Base-by-base conservation (phyloP, 2,797 vertebrate species). In the Falco concolor region DNA sequence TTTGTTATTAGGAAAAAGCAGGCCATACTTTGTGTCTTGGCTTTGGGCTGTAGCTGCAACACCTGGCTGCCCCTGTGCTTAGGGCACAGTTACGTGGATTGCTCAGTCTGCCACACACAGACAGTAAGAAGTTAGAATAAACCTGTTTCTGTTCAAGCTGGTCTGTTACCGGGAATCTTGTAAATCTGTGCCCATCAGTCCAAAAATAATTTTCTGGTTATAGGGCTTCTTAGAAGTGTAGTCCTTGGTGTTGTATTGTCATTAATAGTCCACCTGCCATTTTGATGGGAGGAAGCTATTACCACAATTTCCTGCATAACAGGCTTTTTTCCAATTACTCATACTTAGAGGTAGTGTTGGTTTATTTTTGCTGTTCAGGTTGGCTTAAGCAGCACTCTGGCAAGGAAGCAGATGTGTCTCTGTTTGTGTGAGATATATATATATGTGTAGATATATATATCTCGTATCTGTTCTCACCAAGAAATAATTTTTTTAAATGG, bases 11-110 rank as follows among this genome's bases (percentile, higher is more conserved):
- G 13, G n/a, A 44, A 22, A 63, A 44, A 52, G n/a, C n/a, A 34
- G 10, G 4, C 10, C 70, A 14, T 42, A 4, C 13, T 36, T 24
- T 22, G 25, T 40, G 50, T 63, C 67, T 36, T 75, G 68, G 38
- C 67, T 76, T 65, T 20, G 30, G 79, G 68, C 45, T 67, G 30
- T 8, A 28, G 28, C 56, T 70, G 10, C 3, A 3, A 25, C 1
- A 1, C 30, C 30, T 63, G 63, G 25, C 57, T 76, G 44, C 10
- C 14, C 11, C 30, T n/a, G 54, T 45, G 42, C 25, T 10, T 12
- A 7, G 21, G 25, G 28, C 54, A 34, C 0, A 0, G 25, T 45
- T 15, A 22, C 0, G 0, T 34, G 52, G 49, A 8, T 40, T 45
- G 40, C 64, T 83, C 50, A 21, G 45, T 53, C 20, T 74, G 61